A percentile compares a stretch with the other conserved stretches of the same genome.
These are phyloP conservation scores for Chiloscyllium plagiosum DNA, from an alignment of 2,113 vertebrate species.

Conservation along the genomic window DNA sequence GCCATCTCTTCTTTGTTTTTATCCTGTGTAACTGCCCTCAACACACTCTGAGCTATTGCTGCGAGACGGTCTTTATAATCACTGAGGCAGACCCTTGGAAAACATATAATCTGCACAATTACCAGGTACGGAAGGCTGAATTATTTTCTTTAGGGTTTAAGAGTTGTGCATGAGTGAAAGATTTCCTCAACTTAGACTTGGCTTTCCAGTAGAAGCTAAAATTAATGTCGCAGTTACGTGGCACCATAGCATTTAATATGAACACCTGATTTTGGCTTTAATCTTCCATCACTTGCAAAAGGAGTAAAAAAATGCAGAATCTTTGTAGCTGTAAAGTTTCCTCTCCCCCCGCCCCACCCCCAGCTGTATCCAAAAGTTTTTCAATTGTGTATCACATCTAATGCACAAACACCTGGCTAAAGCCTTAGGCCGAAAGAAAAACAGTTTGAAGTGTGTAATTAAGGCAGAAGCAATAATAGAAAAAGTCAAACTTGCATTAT, in stretches of 20 bases:
- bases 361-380: not conserved
- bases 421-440: not conserved
- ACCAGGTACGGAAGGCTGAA: constrained; percentile 12
- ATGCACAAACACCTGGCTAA: constrained; percentile 5
- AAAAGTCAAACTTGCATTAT: not conserved
- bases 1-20: not conserved
- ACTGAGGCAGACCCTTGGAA: not conserved
- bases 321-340: not conserved
- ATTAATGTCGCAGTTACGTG: not conserved
- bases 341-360: not conserved
- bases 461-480: not conserved
- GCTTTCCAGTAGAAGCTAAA: not conserved
- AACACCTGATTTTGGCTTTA: not conserved
- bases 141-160: not conserved
- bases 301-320: not conserved
- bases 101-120: constrained; percentile 18
- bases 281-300: not conserved
- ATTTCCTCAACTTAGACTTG: not conserved
- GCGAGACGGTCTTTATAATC: not conserved
- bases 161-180: not conserved
- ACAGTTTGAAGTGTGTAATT: not conserved
- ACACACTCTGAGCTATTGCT: not conserved
- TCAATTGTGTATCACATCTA: not conserved
- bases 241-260: not conserved
- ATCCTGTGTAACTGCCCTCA: not conserved